phyloP scores from a whole-genome alignment of 2,113 vertebrate species.

The Anguilla rostrata region DNA sequence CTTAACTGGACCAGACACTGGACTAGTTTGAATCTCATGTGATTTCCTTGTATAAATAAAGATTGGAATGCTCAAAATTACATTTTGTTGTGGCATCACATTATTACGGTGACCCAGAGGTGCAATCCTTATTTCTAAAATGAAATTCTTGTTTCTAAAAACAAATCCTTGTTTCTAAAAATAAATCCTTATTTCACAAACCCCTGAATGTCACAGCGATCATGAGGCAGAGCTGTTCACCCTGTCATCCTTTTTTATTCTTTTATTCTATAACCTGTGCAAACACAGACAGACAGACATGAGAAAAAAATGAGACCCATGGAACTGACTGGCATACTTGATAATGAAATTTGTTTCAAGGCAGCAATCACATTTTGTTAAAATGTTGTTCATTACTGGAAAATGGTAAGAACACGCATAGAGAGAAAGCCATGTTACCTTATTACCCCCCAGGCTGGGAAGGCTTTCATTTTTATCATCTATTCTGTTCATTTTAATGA shows the following conservation, averaged over 20 bases:
- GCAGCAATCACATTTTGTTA: not conserved
- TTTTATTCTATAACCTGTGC: not conserved
- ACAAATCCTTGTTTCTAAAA: too few relatives aligned
- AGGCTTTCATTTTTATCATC: not conserved
- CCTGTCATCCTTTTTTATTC: not conserved
- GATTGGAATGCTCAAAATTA: too few relatives aligned
- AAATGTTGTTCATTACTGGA: slow-evolving; percentile 5
- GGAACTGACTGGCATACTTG: not conserved
- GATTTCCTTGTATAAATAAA: too few relatives aligned
- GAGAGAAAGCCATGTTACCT: not conserved
- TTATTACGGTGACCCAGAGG: too few relatives aligned
- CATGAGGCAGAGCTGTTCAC: not conserved
- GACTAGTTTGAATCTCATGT: too few relatives aligned
- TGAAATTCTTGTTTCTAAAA: too few relatives aligned
- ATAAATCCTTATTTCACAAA: too few relatives aligned
- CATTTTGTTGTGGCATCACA: too few relatives aligned
- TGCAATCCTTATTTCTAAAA: too few relatives aligned
- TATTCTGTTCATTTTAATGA: not conserved
- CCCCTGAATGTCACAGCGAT: not conserved
- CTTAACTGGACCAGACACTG: too few relatives aligned
- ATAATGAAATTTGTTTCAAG: not conserved
- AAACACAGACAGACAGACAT: not conserved
- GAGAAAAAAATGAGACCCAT: not conserved
- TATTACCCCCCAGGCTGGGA: not conserved
- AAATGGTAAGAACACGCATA: slow-evolving; percentile 1